Base-by-base conservation (phyloP, 2,888 invertebrate genomes). In the Anticlea derivata region DNA sequence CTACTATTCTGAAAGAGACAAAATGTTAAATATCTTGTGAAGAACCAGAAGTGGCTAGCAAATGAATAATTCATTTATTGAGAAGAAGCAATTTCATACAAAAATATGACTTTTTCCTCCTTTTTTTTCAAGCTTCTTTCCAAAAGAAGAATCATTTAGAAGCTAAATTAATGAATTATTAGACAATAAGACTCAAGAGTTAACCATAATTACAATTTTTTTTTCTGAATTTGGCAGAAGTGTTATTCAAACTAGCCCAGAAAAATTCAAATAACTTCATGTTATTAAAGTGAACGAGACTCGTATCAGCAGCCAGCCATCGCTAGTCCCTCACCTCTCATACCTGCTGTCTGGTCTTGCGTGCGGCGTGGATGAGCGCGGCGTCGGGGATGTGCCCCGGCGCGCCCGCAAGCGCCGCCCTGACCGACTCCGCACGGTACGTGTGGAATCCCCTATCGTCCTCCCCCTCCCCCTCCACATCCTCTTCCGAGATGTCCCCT, bases 331-430 rank as follows among this genome's bases (percentile, higher is more conserved):
- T 99, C 92, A 90, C 89, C 89, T 90, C 89, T 89, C 89, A 89
- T 58, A 98, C 98, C 92, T 97, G 94, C 89, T 99, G 99, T 70
- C 99, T 92, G 57, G 96, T 94, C 87, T 99, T 99, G 73, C 98
- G 93, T 7, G 98, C 98, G 62, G 98, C 98, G 90, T 99, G 99
- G 80, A 99, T 99, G 92, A 98, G 96, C 43, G 97, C 97, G 6
- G 99, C 99, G 92, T 99, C 99, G 6, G 99, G 99, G 75, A 99
- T 99, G 63, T 94, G 95, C 8, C 98, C 98, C 74, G 96, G 95
- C 84, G 83, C 83, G 45, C 95, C 95, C 35, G 84, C 80, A 58
- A 97, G 89, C 66, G 97, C 94, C 68, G 95, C 94, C 75, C 95
- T 95, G 69, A 97, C 94, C 60, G 94, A 93, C 75, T 96, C 96